Evolutionary conservation across 2,113 vertebrate genomes (phyloP), one percentile per base, ranked within the genome.

Genomic region (Dipodomys stephensi): DNA sequence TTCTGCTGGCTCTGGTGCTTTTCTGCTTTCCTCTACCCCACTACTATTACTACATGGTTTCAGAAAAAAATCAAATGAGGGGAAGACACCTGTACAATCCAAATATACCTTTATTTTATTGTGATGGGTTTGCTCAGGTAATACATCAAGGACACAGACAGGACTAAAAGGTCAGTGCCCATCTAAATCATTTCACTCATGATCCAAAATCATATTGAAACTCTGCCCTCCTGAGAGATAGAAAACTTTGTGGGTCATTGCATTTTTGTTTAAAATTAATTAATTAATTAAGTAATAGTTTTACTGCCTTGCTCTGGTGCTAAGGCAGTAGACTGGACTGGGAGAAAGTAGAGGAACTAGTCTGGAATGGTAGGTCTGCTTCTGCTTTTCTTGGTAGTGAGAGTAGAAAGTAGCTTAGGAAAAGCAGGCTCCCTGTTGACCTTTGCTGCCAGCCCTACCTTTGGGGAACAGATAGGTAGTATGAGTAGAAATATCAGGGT

Each of bases 221-320:
- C 4, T 30, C 64, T 62, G 32, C 35, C 87, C 39, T 96, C 57
- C 25, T 22, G 81, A 92, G 68, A 92, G 80, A 83, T 32, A n/a
- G 79, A 73, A 93, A 46, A 19, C 53, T 83, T n/a, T 53, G 15
- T 74, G 16, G 32, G n/a, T 72, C 90, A 82, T 76, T 93, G 83
- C 27, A 86, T 94, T 93, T 76, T 77, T 93, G 15, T 68, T 95
- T 73, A 32, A 82, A 91, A 85, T 46, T 76, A 81, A 92, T 83
- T 84, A 84, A 81, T 93, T 57, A 57, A 4, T 49, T 49, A 49
- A n/a, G n/a, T n/a, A n/a, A 49, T 18, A 80, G 8, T 74, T 91
- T 92, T 49, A 49, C 49, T 49, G 10, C 65, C 69, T 90, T 87
- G 64, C n/a, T 39, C 57, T 28, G 23, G 11, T 79, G 16, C 22